These are phyloP conservation scores for Luidia sarsii DNA, from an alignment of 53 echinoderm and acorn worm genomes.

Conservation along the genomic window DNA sequence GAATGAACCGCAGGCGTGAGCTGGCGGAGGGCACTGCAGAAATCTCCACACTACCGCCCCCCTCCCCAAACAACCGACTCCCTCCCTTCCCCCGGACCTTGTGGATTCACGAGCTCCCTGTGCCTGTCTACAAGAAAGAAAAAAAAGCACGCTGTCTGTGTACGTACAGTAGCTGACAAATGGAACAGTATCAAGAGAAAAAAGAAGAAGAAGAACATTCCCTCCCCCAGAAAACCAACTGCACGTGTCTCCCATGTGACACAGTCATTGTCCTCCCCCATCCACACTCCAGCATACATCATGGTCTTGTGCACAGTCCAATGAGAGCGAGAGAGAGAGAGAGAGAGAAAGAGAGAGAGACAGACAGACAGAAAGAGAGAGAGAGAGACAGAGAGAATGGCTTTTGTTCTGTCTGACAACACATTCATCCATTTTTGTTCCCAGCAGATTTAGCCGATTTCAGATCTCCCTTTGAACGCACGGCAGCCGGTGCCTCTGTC, in stretches of 20 bases:
- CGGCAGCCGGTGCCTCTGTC: not conserved
- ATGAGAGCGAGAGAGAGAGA: too few relatives aligned
- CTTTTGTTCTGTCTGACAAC: conserved; percentile 10
- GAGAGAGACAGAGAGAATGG: too few relatives aligned
- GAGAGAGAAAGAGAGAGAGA: too few relatives aligned
- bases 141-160: conserved; percentile 24
- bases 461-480: conserved; percentile 8
- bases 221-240: not conserved
- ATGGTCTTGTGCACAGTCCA: conserved; percentile 18
- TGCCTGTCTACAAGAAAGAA: too few relatives aligned
- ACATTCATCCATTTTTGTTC: conserved; percentile 1
- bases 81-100: too few relatives aligned
- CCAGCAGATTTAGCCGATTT: not conserved
- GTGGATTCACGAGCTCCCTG: too few relatives aligned
- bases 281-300: not conserved
- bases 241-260: conserved; percentile 43
- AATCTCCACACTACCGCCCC: too few relatives aligned
- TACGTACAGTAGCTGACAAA: conserved; percentile 15
- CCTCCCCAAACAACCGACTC: too few relatives aligned
- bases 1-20: too few relatives aligned
- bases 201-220: not conserved
- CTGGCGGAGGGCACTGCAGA: too few relatives aligned
- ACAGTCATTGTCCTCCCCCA: conserved; percentile 1
- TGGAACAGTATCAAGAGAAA: not conserved
- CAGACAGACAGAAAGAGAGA: too few relatives aligned